Percentiles rank a stretch among this genome's conserved stretches.
Conservation (phyloP, 1,140 invertebrate genomes). For the Ridgeia piscesae region DNA sequence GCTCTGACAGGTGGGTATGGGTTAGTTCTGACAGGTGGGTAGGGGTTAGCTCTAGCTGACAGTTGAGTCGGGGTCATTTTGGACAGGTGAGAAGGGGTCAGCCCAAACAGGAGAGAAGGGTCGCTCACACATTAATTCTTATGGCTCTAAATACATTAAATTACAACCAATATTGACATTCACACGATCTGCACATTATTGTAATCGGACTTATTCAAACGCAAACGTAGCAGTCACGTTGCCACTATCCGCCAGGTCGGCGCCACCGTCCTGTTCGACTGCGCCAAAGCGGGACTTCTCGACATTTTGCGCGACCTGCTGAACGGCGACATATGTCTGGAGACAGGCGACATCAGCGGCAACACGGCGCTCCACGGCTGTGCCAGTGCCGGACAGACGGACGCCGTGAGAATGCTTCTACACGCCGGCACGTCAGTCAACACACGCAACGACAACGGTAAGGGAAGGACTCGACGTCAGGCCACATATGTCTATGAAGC, state of each 20-base stretch:
- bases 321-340: not conserved
- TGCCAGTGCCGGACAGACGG: constrained; percentile 17
- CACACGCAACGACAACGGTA: not conserved
- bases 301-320: constrained; percentile 14
- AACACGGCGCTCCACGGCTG: constrained; percentile 17
- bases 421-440: constrained; percentile 1
- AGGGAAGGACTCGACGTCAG: not conserved
- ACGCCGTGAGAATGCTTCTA: not conserved
- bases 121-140: too few relatives aligned
- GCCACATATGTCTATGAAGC: too few relatives aligned
- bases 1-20: too few relatives aligned
- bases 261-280: constrained; percentile 20
- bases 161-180: too few relatives aligned
- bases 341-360: constrained; percentile 1
- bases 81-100: too few relatives aligned
- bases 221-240: not conserved
- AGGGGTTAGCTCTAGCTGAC: too few relatives aligned
- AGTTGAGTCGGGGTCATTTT: too few relatives aligned
- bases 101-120: too few relatives aligned
- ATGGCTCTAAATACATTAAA: too few relatives aligned
- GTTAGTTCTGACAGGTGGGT: too few relatives aligned
- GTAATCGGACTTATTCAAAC: too few relatives aligned
- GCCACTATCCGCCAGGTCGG: constrained; percentile 4
- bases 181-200: too few relatives aligned
- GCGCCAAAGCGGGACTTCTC: not conserved